Evolutionary conservation across 2,797 vertebrate species (phyloP), one percentile per base, ranked within the genome.

Genomic region (Okamejei kenojei): DNA sequence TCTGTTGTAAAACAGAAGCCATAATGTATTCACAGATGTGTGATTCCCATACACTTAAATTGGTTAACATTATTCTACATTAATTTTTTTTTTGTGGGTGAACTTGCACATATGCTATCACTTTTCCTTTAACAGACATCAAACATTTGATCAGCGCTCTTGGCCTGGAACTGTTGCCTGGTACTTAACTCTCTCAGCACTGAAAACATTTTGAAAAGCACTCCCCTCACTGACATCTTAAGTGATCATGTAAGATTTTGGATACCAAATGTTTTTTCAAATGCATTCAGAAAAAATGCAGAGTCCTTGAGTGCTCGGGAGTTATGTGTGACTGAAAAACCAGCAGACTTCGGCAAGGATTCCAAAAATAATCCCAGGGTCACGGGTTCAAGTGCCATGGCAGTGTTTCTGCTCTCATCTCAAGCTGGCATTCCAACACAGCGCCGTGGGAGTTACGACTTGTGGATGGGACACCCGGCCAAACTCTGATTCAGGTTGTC

Each of bases 1-100:
- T 92, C 90, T 92, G 90, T 38, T 76, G 71, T 58, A 92, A 92
- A 92, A 92, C 90, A 92, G 90, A 92, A 92, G 90, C 90, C 23
- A 58, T 29, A 76, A 74, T 76, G 11, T 71, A 92, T 76, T 92
- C 71, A 92, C 90, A 74, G 90, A 92, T 92, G 90, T 92, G 90
- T 71, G 71, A 92, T 92, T 76, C 90, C 58, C 74, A 92, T 54
- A 76, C 26, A n/a, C 73, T 38, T n/a, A 92, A 92, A 92, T 92
- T 76, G 73, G 23, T 92, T 54, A 92, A 76, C 38, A 76, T 92
- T 76, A 92, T 71, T 92, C 45, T 29, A n/a, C 90, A 54, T 54
- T 26, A 38, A 54, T 54, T 54, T 54, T 92, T 76, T 86, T 80
- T 74, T 32, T 74, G 71, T 38, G 21, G 38, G 71, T 54, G 23